Base-by-base conservation (phyloP, 2,113 vertebrate genomes). In the Alosa alosa region DNA sequence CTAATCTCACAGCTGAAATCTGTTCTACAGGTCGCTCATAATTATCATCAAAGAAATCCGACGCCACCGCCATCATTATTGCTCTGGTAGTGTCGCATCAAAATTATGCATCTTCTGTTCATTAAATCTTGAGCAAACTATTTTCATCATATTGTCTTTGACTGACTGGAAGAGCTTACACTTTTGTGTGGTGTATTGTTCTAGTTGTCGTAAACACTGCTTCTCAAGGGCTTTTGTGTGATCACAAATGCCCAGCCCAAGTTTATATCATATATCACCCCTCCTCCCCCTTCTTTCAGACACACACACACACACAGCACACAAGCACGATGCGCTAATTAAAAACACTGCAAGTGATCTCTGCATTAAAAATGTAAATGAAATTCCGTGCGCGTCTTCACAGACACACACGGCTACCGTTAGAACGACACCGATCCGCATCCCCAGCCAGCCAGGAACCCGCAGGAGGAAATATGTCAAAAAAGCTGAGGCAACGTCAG, bases 391-490 rank as follows among this genome's bases (percentile, higher is more conserved):
- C 88, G 82, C 86, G 46, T 85, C 88, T 85, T 87, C 86, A 15
- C 31, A 36, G 72, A 9, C 72, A 78, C 72, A 78, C 72, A 78
- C 25, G 39, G 64, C 64, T 72, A 31, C 64, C 64, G 31, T 13
- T 64, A 72, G 64, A 72, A 36, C 25, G 64, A 78, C 72, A 39
- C 2, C 9, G 36, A 39, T 78, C 55, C 17, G 72, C 31, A 39
- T 17, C 10, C 11, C 9, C 36, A 39, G 72, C 72, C 31, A 39
- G 13, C 83, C 47, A 87, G 84, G 86, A 89, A 87, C 82, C 86
- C 86, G 72, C 87, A 87, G 90, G 86, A 88, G 86, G 90, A 91
- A 91, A 90, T 84, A 89, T 92, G 90, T 89, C 91, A 90, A 78
- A 78, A 44, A 78, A 15, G 72, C 72, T 81, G 75, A 89, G 89